Evolutionary conservation across 2,888 invertebrate species (phyloP).

Genomic region (Thysanoteuthis rhombus): DNA sequence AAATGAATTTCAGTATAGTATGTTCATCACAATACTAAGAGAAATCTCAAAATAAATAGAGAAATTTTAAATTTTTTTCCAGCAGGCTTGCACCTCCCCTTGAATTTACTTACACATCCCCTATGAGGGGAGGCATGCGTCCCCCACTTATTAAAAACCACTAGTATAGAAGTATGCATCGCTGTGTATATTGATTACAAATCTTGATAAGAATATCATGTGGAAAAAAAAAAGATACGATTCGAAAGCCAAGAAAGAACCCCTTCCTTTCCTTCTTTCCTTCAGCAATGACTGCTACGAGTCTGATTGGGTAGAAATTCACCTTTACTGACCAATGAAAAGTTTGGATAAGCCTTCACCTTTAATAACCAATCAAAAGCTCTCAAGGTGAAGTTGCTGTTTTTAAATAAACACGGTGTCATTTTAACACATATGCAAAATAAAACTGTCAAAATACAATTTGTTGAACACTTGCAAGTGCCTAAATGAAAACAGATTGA

Average conservation of each 20-base stretch:
- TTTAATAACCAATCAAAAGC: not conserved
- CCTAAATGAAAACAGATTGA: not conserved
- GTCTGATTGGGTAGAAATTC: not conserved
- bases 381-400: not conserved
- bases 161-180: no score
- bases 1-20: no score
- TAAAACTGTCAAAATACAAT: not conserved
- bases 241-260: not conserved
- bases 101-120: no score
- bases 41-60: no score
- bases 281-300: not conserved
- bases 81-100: no score
- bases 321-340: not conserved
- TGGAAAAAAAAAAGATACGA: no score
- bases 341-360: not conserved
- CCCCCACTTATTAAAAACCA: no score
- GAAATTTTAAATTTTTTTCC: no score
- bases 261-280: not conserved
- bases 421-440: not conserved
- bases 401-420: not conserved
- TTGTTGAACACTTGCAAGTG: not conserved
- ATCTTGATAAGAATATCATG: no score
- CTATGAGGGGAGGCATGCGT: no score
- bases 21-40: no score
- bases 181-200: no score